Evolutionary conservation across 2,113 vertebrate species (phyloP), one percentile per base, ranked within the genome.

Genomic region (Sula dactylatra): DNA sequence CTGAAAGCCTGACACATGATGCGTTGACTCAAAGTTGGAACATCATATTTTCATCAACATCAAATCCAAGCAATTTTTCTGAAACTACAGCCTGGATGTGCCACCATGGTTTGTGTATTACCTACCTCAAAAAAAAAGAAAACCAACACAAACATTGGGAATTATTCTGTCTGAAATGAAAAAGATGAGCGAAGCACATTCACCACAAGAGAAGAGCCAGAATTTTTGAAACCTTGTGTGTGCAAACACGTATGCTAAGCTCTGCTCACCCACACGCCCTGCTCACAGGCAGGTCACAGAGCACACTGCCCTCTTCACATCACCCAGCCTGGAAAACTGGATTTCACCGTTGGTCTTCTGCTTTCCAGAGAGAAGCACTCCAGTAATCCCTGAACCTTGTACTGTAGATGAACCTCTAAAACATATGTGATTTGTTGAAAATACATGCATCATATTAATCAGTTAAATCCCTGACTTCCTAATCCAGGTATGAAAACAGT

Each of bases 1-100:
- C 94, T 94, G 91, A 94, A 94, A 96, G 82, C 70, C 86, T 97
- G 92, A 91, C 94, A 88, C 70, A 77, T 67, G 94, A 92, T 0
- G 52, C 24, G 6, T 66, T 94, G 86, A 96, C 89, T 97, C 36
- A 45, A 87, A 94, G 67, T 74, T 94, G 87, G 91, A 97, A 93
- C 70, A 62, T 83, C 36, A 86, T 76, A 93, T 72, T 94, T 93
- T 94, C 84, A 91, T 55, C 61, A 61, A 86, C 69, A 80, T 65
- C 88, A 88, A 94, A 93, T 86, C 94, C 55, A 88, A 94, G 67
- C 13, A 40, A 36, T 36, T 56, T 62, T 92, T 90, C 56, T 90
- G 83, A 88, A 84, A 76, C 44, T 70, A 45, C 44, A 94, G 72
- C 44, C 52, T 79, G 76, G 44, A 66, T 86, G 69, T 42, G 69